A percentile compares a stretch with the other conserved stretches of the same genome.
phyloP scores from a whole-genome alignment of 2,797 vertebrate species.

The Cyclura pinguis region DNA sequence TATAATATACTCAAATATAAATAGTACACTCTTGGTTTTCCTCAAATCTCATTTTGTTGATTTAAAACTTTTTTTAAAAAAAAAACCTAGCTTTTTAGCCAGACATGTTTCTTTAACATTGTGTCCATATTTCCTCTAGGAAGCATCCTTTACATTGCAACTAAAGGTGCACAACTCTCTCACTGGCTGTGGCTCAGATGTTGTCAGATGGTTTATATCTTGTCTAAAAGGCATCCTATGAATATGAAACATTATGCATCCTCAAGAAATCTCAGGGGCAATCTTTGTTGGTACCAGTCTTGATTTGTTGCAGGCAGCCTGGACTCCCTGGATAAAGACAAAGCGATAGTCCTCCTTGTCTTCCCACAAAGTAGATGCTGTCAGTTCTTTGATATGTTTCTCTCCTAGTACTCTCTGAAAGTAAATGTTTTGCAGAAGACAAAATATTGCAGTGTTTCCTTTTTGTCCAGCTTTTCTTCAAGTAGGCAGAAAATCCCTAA shows the following conservation, averaged over 20 bases:
- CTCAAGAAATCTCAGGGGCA: background rate
- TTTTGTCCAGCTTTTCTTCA: background rate
- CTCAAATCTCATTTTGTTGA: background rate
- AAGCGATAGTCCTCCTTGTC: background rate
- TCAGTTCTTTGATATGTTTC: slow-evolving; percentile 24
- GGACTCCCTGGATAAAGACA: background rate
- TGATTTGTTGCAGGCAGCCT: slow-evolving; percentile 12
- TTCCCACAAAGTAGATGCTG: background rate
- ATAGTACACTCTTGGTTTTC: too few species aligned
- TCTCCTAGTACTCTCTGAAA: background rate
- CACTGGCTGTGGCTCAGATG: background rate
- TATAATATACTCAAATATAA: background rate
- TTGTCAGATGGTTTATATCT: too few species aligned
- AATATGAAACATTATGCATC: background rate
- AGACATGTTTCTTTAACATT: background rate
- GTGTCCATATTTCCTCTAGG: background rate
- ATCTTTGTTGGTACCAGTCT: background rate
- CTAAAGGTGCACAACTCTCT: background rate
- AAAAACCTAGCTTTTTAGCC: background rate
- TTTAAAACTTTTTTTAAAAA: too few species aligned
- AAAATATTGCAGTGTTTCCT: background rate
- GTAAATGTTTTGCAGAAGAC: background rate
- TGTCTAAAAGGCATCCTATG: background rate
- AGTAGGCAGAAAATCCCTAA: background rate
- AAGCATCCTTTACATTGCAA: fast-evolving